These are phyloP conservation scores for Glomeris maerens DNA, from an alignment of 1,140 invertebrate genomes.

Conservation along the genomic window DNA sequence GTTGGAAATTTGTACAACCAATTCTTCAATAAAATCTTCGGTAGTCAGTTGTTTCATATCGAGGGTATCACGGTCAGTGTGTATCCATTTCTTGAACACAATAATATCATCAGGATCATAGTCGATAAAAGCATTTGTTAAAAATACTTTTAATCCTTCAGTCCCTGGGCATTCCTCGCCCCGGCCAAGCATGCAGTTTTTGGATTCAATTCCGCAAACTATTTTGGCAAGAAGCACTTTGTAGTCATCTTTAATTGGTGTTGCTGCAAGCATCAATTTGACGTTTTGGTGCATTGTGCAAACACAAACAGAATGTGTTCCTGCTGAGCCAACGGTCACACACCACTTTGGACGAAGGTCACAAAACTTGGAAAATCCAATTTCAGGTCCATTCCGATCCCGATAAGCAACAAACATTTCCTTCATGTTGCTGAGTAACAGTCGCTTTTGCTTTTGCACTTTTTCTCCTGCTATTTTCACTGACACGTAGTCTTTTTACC, in stretches of 20 bases:
- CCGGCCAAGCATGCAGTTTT: no score
- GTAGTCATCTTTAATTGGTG: background rate
- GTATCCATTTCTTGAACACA: background rate
- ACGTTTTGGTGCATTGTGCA: conserved; percentile 3
- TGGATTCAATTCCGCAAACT: no score
- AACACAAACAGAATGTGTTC: background rate
- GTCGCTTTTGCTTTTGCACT: no score
- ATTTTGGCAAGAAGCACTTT: background rate
- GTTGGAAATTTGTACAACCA: no score
- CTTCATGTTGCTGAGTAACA: conserved; percentile 4
- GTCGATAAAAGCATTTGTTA: no score
- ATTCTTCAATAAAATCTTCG: background rate
- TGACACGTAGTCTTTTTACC: conserved; percentile 2
- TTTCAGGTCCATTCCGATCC: background rate
- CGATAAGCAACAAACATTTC: conserved; percentile 6
- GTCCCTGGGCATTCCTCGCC: no score
- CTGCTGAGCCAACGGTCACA: background rate
- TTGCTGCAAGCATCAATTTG: background rate
- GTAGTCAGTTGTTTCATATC: background rate
- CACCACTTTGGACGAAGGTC: background rate
- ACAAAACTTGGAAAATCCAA: conserved; percentile 1
- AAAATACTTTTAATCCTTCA: no score
- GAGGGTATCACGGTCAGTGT: background rate
- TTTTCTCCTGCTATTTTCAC: background rate
- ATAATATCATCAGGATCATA: background rate